Evolutionary conservation across 2,113 vertebrate species (phyloP).

Genomic region (Callocephalon fimbriatum): DNA sequence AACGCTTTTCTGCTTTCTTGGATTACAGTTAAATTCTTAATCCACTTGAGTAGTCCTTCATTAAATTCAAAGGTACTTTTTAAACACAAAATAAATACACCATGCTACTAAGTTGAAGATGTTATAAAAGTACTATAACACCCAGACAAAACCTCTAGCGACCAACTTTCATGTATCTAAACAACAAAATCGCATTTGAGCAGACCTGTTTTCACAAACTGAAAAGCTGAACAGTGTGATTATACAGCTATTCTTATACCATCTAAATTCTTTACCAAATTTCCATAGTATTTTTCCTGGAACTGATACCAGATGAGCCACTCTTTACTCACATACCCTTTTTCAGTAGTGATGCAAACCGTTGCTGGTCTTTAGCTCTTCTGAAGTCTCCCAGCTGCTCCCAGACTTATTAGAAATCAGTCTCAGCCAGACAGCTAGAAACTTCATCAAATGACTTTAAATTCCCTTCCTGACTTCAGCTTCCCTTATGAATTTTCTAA

Average conservation of each 20-base stretch:
- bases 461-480: neutral
- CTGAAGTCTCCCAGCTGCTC: neutral
- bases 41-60: neutral
- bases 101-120: neutral
- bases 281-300: neutral
- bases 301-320: neutral
- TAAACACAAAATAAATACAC: neutral
- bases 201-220: neutral
- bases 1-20: neutral
- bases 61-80: neutral
- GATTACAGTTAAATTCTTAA: neutral
- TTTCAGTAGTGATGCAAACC: neutral
- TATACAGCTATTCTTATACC: neutral
- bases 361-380: neutral
- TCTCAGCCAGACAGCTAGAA: neutral
- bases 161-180: neutral
- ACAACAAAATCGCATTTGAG: neutral
- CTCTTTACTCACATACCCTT: neutral
- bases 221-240: neutral
- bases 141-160: neutral
- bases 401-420: neutral
- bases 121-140: neutral
- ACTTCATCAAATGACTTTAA: constrained; percentile 2
- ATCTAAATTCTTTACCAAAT: neutral
- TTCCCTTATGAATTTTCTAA: constrained; percentile 1